phyloP scores from a whole-genome alignment of 2,113 vertebrate species.

The Ciconia maguari region DNA sequence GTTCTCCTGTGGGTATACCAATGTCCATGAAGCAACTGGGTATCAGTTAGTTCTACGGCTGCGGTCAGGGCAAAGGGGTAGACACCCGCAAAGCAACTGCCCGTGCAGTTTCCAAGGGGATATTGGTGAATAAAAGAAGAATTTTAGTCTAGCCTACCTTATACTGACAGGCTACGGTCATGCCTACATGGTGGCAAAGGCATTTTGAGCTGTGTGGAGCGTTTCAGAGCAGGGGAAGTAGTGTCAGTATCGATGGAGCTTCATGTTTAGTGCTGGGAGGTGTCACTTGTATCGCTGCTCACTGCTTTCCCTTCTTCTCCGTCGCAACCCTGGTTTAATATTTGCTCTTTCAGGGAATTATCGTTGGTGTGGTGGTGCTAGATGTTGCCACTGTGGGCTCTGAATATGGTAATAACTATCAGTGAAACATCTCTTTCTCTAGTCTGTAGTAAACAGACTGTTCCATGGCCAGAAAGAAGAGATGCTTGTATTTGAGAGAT shows the following conservation, averaged over 20 bases:
- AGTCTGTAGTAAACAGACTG: fast-evolving
- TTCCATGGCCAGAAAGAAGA: background rate
- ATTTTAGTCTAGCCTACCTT: background rate
- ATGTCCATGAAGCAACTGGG: background rate
- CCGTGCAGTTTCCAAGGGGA: background rate
- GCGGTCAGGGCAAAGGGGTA: background rate
- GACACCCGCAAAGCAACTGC: background rate
- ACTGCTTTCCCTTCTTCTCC: background rate
- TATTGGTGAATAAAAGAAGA: background rate
- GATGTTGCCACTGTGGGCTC: background rate
- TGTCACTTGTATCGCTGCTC: fast-evolving
- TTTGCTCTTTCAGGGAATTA: background rate
- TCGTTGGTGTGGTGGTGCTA: background rate
- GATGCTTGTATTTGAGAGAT: background rate
- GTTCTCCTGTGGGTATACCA: background rate
- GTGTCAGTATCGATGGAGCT: background rate
- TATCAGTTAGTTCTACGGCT: background rate
- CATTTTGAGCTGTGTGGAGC: background rate
- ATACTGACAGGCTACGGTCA: fast-evolving
- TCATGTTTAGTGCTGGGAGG: background rate
- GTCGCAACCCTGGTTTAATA: background rate
- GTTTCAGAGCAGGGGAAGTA: background rate
- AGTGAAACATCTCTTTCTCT: background rate
- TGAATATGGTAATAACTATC: background rate
- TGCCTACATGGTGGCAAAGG: background rate